Base-by-base conservation (phyloP, 2,888 invertebrate genomes). In the Notocelia uddmanniana region DNA sequence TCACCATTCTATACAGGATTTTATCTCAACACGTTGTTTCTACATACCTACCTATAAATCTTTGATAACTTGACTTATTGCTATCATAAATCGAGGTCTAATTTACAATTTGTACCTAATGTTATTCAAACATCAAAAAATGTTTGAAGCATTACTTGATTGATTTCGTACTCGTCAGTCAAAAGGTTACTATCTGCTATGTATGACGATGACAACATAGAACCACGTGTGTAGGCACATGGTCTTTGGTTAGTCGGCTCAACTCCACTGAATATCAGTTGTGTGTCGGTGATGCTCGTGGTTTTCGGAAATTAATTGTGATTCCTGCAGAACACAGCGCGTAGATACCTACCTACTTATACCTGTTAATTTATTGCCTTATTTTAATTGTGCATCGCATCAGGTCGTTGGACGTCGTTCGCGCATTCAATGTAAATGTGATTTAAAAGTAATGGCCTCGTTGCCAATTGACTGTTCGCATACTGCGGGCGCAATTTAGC, bases 371-470 rank as follows among this genome's bases (percentile, higher is more conserved):
- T 90, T 90, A 90, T 87, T 83, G 86, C 81, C 84, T 86, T 86
- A 90, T 91, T 92, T 92, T 92, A 92, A 92, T 91, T 91, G 89
- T 83, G 83, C 78, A 81, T 79, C 78, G 83, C 85, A 83, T 84
- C 86, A 78, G 83, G 83, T 79, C 78, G 80, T 76, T 73, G 76
- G 76, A 76, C 73, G 71, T 79, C 81, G 79, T 80, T 81, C 82
- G 78, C 77, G 87, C 92, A 92, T 92, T 92, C 92, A 92, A 92
- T 92, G 92, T 90, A 89, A 92, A 92, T 92, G 89, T 79, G 85
- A 78, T 81, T 83, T 80, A 79, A 84, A 85, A 89, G 87, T 89
- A 87, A 90, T 89, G 90, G 87, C 83, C 84, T 83, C 81, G 84
- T 82, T 79, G 85, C 79, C 89, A 83, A 88, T 87, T 83, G 88